phyloP scores from a whole-genome alignment of 2,888 invertebrate genomes.

The Scaptodrosophila latifasciaeformis region DNA sequence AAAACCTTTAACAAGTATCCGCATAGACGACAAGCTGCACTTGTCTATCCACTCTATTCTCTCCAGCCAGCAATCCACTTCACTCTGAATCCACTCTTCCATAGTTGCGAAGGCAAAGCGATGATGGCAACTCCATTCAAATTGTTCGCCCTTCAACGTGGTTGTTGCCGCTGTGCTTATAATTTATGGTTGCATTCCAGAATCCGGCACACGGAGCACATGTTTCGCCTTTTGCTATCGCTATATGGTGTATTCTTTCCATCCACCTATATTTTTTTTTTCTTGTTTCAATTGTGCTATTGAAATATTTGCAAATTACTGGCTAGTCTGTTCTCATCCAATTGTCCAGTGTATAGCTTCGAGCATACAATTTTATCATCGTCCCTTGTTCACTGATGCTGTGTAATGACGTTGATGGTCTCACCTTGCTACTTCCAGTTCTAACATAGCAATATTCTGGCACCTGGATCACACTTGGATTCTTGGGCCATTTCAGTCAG shows the following conservation, averaged over 20 bases:
- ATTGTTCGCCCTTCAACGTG: background rate
- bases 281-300: constrained; percentile 38
- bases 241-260: background rate
- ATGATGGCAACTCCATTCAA: background rate
- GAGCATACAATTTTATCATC: too few relatives aligned
- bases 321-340: constrained; percentile 4
- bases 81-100: too few relatives aligned
- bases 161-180: constrained; percentile 20
- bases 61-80: constrained; percentile 1
- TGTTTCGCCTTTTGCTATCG: constrained; percentile 16
- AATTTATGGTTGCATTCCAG: constrained; percentile 54
- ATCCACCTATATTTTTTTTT: background rate
- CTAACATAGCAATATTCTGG: background rate
- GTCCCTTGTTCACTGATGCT: constrained; percentile 21
- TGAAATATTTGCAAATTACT: constrained; percentile 68
- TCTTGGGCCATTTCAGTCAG: constrained; percentile 43
- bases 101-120: background rate
- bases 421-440: background rate
- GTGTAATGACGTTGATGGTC: constrained; percentile 41
- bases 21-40: too few relatives aligned
- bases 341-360: too few relatives aligned
- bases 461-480: too few relatives aligned
- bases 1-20: constrained; percentile 28
- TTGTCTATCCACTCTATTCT: background rate
- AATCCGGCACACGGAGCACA: constrained; percentile 28